Evolutionary conservation across 2,888 invertebrate species (phyloP).

Genomic region (Pseudanteris insignis): DNA sequence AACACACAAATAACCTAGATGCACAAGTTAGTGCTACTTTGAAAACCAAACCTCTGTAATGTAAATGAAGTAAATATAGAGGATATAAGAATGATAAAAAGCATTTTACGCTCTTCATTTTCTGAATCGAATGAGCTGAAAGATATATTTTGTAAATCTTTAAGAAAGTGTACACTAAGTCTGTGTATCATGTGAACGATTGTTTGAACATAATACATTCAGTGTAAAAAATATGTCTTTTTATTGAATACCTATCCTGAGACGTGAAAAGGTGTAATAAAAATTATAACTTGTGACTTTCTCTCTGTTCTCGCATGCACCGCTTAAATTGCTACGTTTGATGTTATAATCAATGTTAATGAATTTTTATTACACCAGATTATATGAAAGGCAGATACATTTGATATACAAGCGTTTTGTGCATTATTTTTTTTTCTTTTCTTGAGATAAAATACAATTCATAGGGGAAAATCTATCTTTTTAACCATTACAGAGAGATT

Average conservation of each 20-base stretch:
- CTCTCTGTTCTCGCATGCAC: slow-evolving; percentile 9
- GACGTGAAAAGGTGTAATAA: slow-evolving; percentile 1
- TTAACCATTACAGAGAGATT: slow-evolving; percentile 25
- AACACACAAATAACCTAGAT: slow-evolving; percentile 4
- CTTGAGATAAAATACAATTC: too few species aligned
- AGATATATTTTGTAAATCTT: slow-evolving; percentile 4
- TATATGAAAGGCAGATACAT: too few species aligned
- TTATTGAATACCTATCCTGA: slow-evolving; percentile 35
- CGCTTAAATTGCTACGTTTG: background rate
- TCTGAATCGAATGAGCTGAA: too few species aligned
- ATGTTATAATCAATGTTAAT: background rate
- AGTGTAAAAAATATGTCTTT: slow-evolving; percentile 35
- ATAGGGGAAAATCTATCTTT: too few species aligned
- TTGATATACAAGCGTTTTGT: too few species aligned
- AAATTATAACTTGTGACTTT: background rate
- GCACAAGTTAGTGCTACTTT: background rate
- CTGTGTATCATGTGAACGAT: slow-evolving; percentile 27
- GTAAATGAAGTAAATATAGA: too few species aligned
- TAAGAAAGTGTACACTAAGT: slow-evolving; percentile 16
- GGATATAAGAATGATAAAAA: too few species aligned
- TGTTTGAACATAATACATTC: slow-evolving; percentile 35
- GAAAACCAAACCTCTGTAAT: too few species aligned
- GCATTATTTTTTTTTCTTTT: too few species aligned
- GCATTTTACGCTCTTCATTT: too few species aligned
- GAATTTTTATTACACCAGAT: slow-evolving; percentile 17